Evolutionary conservation across 2,888 invertebrate species (phyloP), one percentile per base, ranked within the genome.

Genomic region (Tricholauxania praeusta): DNA sequence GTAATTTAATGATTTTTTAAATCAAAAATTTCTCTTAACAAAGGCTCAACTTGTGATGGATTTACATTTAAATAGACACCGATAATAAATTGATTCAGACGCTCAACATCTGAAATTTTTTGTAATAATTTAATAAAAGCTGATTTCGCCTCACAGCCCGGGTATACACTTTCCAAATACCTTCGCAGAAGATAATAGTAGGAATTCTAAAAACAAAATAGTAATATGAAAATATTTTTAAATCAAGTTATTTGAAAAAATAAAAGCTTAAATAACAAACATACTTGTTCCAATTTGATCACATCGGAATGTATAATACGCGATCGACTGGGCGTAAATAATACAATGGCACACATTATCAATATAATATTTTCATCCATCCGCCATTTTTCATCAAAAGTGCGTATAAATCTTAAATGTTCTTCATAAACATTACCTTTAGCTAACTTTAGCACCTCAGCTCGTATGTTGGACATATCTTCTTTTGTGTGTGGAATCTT

Each of bases 21-120:
- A 89, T 98, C 97, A 82, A 98, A 96, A 83, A 98, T 96, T 90
- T 98, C 98, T 85, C 97, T 93, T 62, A 98, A 89, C 52, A 98
- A 89, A 0, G 98, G 98, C 82, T 97, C 97, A 60, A 98, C 94
- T 83, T 94, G 92, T 74, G 92, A 90, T 48, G 98, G 97, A 89
- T 98, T 96, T 1, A 97, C 95, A 87, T 97, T 95, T 39, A 98
- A 89, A 86, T 97, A 96, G 6, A 97, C 95, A 53, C 94, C 93
- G 12, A 97, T 94, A n/a, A 97, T 93, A 80, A 95, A 95, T 80
- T 96, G 96, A 74, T 96, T 96, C 69, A 98, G 89, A 82, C 92
- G 93, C 79, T 96, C 93, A 28, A 98, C 91, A 84, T 98, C 97
- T 39, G 94, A 92, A 80, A 98, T 94, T 89, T 96, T 97, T 88